Evolutionary conservation across 2,797 vertebrate genomes (phyloP).

Genomic region (Balearica regulorum): DNA sequence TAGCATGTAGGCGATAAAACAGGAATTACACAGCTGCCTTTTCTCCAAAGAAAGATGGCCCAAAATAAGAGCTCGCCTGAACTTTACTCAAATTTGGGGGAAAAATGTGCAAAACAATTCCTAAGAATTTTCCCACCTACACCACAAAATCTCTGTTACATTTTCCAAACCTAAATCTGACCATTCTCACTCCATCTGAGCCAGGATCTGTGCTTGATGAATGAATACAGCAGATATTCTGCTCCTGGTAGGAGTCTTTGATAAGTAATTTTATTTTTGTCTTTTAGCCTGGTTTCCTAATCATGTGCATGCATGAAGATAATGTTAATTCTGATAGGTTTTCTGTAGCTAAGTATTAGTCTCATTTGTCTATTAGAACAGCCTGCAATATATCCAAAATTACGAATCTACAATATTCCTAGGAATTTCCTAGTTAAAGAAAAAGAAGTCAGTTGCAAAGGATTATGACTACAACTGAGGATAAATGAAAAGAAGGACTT

Average conservation of each 20-base stretch:
- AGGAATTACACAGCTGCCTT: constrained; percentile 9
- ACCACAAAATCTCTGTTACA: background rate
- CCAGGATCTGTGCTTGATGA: background rate
- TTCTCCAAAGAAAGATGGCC: background rate
- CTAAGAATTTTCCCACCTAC: background rate
- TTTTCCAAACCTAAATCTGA: background rate
- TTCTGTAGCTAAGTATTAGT: background rate
- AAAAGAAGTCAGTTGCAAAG: background rate
- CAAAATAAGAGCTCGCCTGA: background rate
- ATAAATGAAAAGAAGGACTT: background rate
- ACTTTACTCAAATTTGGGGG: background rate
- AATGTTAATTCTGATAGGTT: background rate
- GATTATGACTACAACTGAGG: background rate
- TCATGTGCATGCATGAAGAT: background rate
- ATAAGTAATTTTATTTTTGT: background rate
- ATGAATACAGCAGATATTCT: background rate
- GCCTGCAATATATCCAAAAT: background rate
- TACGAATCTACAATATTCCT: background rate
- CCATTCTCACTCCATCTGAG: fast-evolving
- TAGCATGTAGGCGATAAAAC: background rate
- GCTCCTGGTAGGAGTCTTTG: background rate
- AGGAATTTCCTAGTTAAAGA: background rate
- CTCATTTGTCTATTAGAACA: background rate
- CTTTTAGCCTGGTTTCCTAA: background rate
- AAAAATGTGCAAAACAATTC: background rate